Evolutionary conservation across 2,113 vertebrate genomes (phyloP).

Genomic region (Vimba vimba): DNA sequence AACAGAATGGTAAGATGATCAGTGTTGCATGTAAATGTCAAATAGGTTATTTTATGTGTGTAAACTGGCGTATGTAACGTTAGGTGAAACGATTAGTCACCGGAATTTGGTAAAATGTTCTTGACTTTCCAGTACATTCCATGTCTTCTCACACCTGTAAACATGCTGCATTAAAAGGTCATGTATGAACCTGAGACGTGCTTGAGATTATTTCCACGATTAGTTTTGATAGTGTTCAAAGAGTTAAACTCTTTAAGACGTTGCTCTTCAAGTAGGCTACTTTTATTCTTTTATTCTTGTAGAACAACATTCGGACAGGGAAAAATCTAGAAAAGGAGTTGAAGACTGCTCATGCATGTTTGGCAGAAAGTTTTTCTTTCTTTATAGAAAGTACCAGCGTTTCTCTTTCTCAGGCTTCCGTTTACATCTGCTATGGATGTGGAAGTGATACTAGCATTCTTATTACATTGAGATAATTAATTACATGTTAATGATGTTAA

Average conservation of each 20-base stretch:
- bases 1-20: background rate
- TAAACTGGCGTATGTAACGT: background rate
- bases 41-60: background rate
- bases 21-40: background rate
- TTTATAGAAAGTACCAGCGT: background rate
- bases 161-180: background rate
- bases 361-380: background rate
- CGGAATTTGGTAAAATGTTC: background rate
- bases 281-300: background rate
- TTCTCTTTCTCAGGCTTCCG: background rate
- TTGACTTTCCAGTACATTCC: conserved; percentile 1
- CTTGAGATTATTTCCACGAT: background rate
- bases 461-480: background rate
- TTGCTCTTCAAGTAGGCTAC: background rate
- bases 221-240: no score
- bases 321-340: background rate
- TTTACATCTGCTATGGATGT: background rate
- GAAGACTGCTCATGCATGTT: background rate
- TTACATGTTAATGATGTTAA: background rate
- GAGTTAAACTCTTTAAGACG: background rate
- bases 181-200: background rate
- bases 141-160: background rate
- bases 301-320: background rate
- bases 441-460: background rate
- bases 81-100: background rate